A percentile compares a stretch with the other conserved stretches of the same genome.
Evolutionary conservation across 2,888 invertebrate genomes (phyloP).

Genomic region (Timema podura): DNA sequence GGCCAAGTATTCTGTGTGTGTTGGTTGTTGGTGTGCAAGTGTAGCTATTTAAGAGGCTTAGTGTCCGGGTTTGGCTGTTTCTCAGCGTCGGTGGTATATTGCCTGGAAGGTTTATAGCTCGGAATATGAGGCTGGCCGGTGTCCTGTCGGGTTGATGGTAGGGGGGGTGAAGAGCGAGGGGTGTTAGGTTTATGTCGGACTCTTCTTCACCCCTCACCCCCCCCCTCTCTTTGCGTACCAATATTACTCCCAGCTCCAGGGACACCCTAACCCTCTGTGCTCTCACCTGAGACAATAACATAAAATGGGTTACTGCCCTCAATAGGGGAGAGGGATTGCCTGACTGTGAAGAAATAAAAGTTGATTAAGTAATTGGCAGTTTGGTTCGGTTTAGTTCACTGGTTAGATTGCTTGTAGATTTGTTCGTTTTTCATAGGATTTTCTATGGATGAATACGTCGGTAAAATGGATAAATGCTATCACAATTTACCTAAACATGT

Average conservation of each 20-base stretch:
- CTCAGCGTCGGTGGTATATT: neutral
- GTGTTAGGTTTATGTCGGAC: too few relatives aligned
- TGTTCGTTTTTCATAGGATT: too few relatives aligned
- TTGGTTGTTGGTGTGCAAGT: neutral
- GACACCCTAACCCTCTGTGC: neutral
- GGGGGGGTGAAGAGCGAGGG: neutral
- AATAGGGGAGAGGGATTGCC: neutral
- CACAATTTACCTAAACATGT: too few relatives aligned
- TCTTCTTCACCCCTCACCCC: neutral
- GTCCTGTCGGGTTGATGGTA: neutral
- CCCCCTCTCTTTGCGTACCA: neutral
- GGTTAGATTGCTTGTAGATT: too few relatives aligned
- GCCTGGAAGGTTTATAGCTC: neutral
- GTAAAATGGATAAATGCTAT: too few relatives aligned
- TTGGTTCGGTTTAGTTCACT: neutral
- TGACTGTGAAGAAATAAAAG: conserved; percentile 4
- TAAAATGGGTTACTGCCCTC: conserved; percentile 11
- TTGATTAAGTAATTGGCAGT: conserved; percentile 11
- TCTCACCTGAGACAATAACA: conserved; percentile 12
- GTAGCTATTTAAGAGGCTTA: conserved; percentile 15
- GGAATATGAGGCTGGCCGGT: conserved; percentile 5
- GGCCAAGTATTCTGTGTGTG: too few relatives aligned
- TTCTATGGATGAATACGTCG: too few relatives aligned
- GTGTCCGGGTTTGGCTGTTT: neutral
- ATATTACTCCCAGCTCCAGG: too few relatives aligned